Base-by-base conservation (phyloP, 2,113 vertebrate species). In the Potamarius usumacintae region DNA sequence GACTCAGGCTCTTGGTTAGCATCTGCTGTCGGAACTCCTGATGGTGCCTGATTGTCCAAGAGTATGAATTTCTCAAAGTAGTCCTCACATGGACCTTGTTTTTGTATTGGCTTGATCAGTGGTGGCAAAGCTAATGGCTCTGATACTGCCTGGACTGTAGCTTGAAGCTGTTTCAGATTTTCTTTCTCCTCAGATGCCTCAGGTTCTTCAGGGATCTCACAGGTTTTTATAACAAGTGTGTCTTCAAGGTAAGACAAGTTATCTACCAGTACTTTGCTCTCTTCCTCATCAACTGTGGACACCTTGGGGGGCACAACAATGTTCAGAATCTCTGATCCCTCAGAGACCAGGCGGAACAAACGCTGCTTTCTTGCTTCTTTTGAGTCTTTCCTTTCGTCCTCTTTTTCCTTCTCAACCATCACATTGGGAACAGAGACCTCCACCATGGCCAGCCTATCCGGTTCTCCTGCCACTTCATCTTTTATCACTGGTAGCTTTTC, bases 261-360 rank as follows among this genome's bases (percentile, higher is more conserved):
- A 87, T 98, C 97, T 88, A 91, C 93, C 95, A 97, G 95, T 79
- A 93, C 92, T 82, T 94, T 95, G 91, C 97, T 97, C 93, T 97
- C 97, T 91, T 99, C 97, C 92, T 97, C 96, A 85, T 99, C 98
- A 89, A 96, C 93, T 0, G 96, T 96, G 60, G 91, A 94, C 91
- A 97, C 90, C 90, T 95, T 93, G 5, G 92, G 94, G 27, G 97
- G 96, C 80, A 96, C 96, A 84, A 99, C 92, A 91, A 99, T 97
- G 92, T 98, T 99, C 63, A 97, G 89, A 93, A 98, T 99, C 92
- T 99, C 97, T 52, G 96, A 98, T 72, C 97, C 97, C 91, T 99
- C 97, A 7, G 96, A 97, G 89, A 98, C 96, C 0, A 98, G 96
- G 55, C 95, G 94, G 90, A 98, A 98, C 18, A 97, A 89, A 58